phyloP scores from a whole-genome alignment of 2,113 vertebrate genomes.

The Xiphophorus maculatus region DNA sequence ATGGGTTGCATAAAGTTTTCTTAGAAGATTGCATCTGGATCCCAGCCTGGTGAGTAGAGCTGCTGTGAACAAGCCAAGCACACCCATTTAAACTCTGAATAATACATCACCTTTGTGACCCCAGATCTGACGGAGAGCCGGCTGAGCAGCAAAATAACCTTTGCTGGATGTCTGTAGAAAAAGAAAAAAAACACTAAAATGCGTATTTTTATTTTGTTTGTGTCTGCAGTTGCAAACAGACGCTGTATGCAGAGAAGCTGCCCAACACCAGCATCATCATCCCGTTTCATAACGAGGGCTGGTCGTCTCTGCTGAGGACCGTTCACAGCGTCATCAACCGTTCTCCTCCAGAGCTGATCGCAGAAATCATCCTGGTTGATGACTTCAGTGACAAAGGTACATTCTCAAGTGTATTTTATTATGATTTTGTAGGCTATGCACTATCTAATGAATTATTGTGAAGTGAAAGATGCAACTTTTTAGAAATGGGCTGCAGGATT shows the following conservation, averaged over 20 bases:
- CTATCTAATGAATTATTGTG: no score
- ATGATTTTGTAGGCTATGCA: no score
- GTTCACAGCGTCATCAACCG: conserved; percentile 92
- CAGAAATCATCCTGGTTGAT: conserved; percentile 92
- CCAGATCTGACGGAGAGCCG: background rate
- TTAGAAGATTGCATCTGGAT: conserved; percentile 17
- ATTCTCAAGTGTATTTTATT: background rate
- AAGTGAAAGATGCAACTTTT: no score
- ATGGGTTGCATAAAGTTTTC: conserved; percentile 13
- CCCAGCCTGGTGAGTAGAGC: background rate
- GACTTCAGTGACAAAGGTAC: conserved; percentile 90
- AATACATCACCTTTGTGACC: conserved; percentile 6
- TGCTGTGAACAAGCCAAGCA: background rate
- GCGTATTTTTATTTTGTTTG: background rate
- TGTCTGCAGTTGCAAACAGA: conserved; percentile 80
- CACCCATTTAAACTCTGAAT: conserved; percentile 27
- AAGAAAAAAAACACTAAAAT: background rate
- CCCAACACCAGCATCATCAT: conserved; percentile 88
- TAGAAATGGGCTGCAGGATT: no score
- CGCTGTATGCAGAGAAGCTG: conserved; percentile 89
- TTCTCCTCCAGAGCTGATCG: conserved; percentile 87
- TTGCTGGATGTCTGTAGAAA: background rate
- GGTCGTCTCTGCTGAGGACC: conserved; percentile 91
- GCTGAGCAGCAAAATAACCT: background rate
- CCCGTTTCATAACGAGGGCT: conserved; percentile 92